Base-by-base conservation (phyloP, 1,140 invertebrate species). In the Phortica variegata region DNA sequence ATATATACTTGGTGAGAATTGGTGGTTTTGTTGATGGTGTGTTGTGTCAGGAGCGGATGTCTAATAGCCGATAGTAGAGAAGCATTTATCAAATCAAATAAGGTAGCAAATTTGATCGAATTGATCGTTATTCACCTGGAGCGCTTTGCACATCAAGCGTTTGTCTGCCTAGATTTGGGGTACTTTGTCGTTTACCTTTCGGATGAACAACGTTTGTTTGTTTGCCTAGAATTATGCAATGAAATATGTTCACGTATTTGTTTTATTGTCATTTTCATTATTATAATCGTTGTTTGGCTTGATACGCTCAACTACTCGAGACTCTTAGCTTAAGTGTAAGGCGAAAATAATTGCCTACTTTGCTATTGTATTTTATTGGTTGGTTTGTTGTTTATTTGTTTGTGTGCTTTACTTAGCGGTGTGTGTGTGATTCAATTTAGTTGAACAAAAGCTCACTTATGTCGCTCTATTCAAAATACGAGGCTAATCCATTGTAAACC, bases 131-230 rank as follows among this genome's bases (percentile, higher is more conserved):
- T 57, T 73, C 70, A 73, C 70, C 70, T 73, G 70, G 63, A 47
- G 63, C 70, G 49, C 59, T 66, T 65, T 65, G 63, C 50, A 61
- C 56, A 49, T 73, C 63, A 43, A 73, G 58, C 47, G 70, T 70
- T 51, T 70, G 62, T 57, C 71, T 73, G 61, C 65, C 70, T 71
- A 73, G 61, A 70, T 70, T 73, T 47, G 70, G 70, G 41, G 58
- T 63, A 56, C 58, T 65, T 60, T 70, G 70, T 65, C 61, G 68
- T 68, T 73, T 73, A 73, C 70, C 65, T 63, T 73, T 73, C 54
- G 70, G 70, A 71, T 73, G 70, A 32, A 73, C 70, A 50, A 73
- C 65, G 65, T 73, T 73, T 54, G 70, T 73, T 58, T 73, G 70
- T 54, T 73, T 73, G 60, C 70, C 71, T 73, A 69, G 65, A 68